A percentile compares a stretch with the other conserved stretches of the same genome.
phyloP scores from a whole-genome alignment of 2,888 invertebrate genomes.

The Leucophora obtusa region DNA sequence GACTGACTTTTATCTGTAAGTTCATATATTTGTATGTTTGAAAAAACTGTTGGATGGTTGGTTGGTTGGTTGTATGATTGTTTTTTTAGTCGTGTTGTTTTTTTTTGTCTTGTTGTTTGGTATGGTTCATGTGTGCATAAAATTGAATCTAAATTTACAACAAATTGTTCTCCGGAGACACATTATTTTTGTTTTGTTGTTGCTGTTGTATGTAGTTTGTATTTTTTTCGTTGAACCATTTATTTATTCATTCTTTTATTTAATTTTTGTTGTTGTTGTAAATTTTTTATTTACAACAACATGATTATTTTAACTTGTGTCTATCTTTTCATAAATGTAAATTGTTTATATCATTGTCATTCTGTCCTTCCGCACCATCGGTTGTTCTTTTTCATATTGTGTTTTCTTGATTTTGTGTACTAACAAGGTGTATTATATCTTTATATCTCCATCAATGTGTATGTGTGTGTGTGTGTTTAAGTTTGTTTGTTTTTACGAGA shows the following conservation, averaged over 20 bases:
- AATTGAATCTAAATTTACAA: conserved; percentile 55
- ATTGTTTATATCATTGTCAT: conserved; percentile 8
- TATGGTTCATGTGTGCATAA: conserved; percentile 43
- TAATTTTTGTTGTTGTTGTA: conserved; percentile 29
- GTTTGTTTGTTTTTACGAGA: conserved; percentile 21
- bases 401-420: neutral
- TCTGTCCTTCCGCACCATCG: neutral
- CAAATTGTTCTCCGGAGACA: conserved; percentile 51
- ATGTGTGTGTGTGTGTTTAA: neutral
- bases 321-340: conserved; percentile 36
- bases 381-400: neutral
- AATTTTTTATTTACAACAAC: conserved; percentile 18
- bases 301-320: conserved; percentile 45
- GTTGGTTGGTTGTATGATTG: neutral
- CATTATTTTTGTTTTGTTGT: conserved; percentile 34
- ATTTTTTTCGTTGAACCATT: conserved; percentile 3
- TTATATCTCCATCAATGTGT: neutral
- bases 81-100: too few relatives aligned
- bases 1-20: conserved; percentile 23
- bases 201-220: conserved; percentile 9
- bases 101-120: neutral
- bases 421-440: neutral
- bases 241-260: conserved; percentile 13
- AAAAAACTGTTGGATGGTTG: conserved; percentile 1
- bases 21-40: neutral